Percentiles rank a stretch among this genome's conserved stretches.
Conservation (phyloP, 2,797 vertebrate genomes). For the Helostoma temminkii region DNA sequence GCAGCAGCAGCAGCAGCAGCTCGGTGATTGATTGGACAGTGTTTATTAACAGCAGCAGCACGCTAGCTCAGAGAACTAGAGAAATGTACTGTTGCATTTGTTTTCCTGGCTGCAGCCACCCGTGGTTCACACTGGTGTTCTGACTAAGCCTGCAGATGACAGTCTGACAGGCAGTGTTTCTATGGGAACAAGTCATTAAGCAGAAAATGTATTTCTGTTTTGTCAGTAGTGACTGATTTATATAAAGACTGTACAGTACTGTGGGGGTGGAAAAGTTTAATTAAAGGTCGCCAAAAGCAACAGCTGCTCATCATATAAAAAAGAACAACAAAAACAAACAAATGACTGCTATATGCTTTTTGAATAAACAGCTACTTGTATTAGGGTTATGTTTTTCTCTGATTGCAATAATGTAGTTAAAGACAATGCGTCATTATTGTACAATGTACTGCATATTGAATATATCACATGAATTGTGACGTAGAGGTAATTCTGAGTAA, state of each 20-base stretch:
- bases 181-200: conserved; percentile 71
- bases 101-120: conserved; percentile 30
- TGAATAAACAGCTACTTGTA: too few relatives aligned
- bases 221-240: conserved; percentile 46
- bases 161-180: conserved; percentile 53
- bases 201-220: conserved; percentile 34
- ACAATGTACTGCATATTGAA: background rate
- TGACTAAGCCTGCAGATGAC: conserved; percentile 53
- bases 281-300: background rate
- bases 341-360: too few relatives aligned
- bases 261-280: background rate
- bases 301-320: background rate
- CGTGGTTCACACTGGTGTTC: conserved; percentile 24
- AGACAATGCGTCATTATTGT: background rate
- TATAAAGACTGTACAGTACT: conserved; percentile 2
- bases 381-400: too few relatives aligned
- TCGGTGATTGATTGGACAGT: conserved; percentile 32
- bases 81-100: conserved; percentile 26
- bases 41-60: conserved; percentile 25
- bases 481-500: background rate
- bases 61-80: conserved; percentile 11
- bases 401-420: too few relatives aligned
- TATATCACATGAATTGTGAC: background rate
- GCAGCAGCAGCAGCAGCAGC: conserved; percentile 10
- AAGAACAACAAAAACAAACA: too few relatives aligned